A percentile compares a stretch with the other conserved stretches of the same genome.
Evolutionary conservation across 1,140 invertebrate species (phyloP).

Genomic region (Pseudomyrmex pallidus): DNA sequence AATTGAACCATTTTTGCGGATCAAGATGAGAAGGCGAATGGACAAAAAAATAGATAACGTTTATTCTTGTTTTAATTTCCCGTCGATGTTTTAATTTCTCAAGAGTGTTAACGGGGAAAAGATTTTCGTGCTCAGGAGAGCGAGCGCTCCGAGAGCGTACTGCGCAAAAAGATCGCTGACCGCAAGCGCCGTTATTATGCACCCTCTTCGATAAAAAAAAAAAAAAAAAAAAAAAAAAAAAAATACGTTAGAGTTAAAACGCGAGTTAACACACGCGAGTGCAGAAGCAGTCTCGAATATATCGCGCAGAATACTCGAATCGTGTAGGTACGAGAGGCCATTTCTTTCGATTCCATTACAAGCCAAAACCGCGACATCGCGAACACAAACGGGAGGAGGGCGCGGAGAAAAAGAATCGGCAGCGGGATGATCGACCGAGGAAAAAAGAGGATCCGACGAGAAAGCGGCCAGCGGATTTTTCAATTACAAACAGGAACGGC

Average conservation of each 20-base stretch:
- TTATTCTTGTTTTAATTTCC: not conserved
- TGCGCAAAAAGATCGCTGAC: too few species aligned
- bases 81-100: too few species aligned
- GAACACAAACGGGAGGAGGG: not conserved
- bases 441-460: conserved; percentile 41
- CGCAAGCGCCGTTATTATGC: too few species aligned
- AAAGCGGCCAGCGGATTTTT: conserved; percentile 49
- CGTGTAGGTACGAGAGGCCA: not conserved
- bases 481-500: conserved; percentile 63
- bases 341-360: conserved; percentile 41
- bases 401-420: conserved; percentile 6
- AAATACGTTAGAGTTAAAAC: conserved; percentile 11
- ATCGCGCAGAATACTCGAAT: not conserved
- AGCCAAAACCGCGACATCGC: conserved; percentile 20
- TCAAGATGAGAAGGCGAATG: not conserved
- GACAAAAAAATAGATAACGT: not conserved
- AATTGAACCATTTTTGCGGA: not conserved
- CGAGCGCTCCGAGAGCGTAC: too few species aligned
- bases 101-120: not conserved
- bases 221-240: not conserved
- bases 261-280: conserved; percentile 5
- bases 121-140: not conserved
- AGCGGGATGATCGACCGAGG: conserved; percentile 42
- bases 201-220: not conserved
- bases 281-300: not conserved